A percentile compares a stretch with the other conserved stretches of the same genome.
Evolutionary conservation across 2,888 invertebrate genomes (phyloP).

Genomic region (Rotaria sp.): DNA sequence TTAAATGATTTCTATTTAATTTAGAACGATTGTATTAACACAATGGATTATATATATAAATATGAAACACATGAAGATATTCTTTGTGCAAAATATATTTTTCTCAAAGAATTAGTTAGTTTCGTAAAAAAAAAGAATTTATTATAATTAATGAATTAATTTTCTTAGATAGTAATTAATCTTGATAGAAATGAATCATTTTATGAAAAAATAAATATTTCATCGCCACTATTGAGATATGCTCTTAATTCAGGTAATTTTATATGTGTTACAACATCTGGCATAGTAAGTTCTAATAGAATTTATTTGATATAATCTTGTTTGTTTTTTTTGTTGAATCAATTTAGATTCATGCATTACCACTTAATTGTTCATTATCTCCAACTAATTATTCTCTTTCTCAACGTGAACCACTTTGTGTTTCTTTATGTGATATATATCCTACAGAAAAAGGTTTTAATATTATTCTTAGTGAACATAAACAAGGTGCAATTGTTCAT

Average conservation of each 20-base stretch:
- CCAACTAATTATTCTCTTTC: neutral
- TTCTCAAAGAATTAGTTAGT: neutral
- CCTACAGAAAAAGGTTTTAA: neutral
- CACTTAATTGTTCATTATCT: neutral
- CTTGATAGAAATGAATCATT: conserved; percentile 2
- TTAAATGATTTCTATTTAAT: neutral
- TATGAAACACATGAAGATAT: conserved; percentile 14
- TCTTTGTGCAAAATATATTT: neutral
- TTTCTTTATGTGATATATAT: neutral
- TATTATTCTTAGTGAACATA: neutral
- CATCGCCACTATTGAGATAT: neutral
- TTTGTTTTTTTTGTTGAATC: neutral
- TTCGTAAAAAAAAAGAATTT: neutral
- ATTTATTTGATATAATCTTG: neutral
- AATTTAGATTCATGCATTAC: neutral
- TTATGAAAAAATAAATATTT: neutral
- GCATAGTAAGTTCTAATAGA: neutral
- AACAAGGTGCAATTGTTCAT: neutral
- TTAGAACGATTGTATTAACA: conserved; percentile 18
- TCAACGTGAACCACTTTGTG: neutral
- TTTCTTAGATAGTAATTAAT: neutral
- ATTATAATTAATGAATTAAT: neutral
- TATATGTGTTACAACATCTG: neutral
- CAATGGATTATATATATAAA: neutral
- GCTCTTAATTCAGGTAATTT: neutral